Conservation (phyloP, 64 coral and sea anemone genomes). For the Catalaphyllia jardinei region DNA sequence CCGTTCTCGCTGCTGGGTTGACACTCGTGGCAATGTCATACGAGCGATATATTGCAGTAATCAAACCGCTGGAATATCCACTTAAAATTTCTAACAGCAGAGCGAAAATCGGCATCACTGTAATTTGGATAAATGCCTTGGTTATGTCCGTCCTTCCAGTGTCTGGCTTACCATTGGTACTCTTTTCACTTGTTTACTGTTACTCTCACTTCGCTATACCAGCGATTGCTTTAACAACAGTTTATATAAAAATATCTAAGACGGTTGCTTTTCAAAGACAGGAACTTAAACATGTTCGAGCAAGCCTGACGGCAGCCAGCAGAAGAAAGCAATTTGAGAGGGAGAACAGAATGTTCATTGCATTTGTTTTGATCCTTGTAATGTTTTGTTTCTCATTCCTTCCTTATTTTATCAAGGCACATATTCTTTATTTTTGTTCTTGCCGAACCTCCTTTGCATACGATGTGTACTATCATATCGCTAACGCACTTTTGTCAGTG, state of each 20-base stretch:
- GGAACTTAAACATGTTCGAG: slow-evolving; percentile 24
- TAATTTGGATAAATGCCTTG: slow-evolving; percentile 26
- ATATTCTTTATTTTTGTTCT: slow-evolving; percentile 23
- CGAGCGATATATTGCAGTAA: slow-evolving; percentile 23
- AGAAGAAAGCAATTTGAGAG: slow-evolving; percentile 12
- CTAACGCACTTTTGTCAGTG: slow-evolving; percentile 2
- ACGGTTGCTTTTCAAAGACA: slow-evolving; percentile 3
- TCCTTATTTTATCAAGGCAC: slow-evolving; percentile 22
- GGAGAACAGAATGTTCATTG: slow-evolving; percentile 33
- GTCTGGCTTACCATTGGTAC: neutral
- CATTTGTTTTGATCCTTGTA: slow-evolving; percentile 27
- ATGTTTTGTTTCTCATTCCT: neutral
- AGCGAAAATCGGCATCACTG: neutral
- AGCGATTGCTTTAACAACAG: neutral
- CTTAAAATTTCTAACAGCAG: neutral
- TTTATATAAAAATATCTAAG: slow-evolving; percentile 32
- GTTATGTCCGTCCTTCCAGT: slow-evolving; percentile 16
- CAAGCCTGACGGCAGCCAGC: neutral
- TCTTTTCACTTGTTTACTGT: slow-evolving; percentile 18
- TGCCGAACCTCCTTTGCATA: neutral
- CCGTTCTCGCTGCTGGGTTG: slow-evolving; percentile 5
- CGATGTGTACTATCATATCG: neutral
- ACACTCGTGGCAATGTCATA: slow-evolving; percentile 30
- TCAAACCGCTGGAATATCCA: slow-evolving; percentile 24
- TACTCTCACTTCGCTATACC: slow-evolving; percentile 24